Base-by-base conservation (phyloP, 2,797 vertebrate species). In the Enteromius unitaeniatus region DNA sequence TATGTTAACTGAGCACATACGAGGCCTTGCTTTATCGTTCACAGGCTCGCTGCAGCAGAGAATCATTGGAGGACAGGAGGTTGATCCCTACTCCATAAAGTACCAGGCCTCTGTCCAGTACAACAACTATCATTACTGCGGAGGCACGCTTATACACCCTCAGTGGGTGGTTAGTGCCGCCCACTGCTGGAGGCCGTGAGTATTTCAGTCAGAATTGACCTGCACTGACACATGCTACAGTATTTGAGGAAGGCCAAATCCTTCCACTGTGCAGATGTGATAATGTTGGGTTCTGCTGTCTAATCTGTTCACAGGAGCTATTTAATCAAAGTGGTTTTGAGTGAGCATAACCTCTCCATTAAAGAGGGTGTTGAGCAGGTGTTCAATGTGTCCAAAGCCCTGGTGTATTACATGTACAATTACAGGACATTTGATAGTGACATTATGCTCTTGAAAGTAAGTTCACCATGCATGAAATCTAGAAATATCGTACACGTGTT, bases 391-490 rank as follows among this genome's bases (percentile, higher is more conserved):
- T 69, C 87, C 62, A 79, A 6, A 17, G 58, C 91, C 5, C 1
- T 93, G 53, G 87, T 82, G 28, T 89, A 93, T 84, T 88, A 87
- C 79, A 69, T 78, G 60, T 95, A 93, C 88, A 84, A 86, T 31
- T 81, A 85, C 84, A 90, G 88, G 89, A 90, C 88, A 0, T 94
- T 95, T 78, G 91, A 95, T 86, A 93, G 92, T 10, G 95, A 96
- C 73, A 94, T 96, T 86, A 95, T 95, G 95, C 90, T 96, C 80
- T 64, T 96, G 4, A 95, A 95, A 92, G 95, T 96, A 86, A 84
- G 88, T 83, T 45, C n/a, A 75, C 37, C 23, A 45, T 13, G n/a
- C 64, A 37, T 55, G 3, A 34, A 14, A 47, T 31, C 47, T 42
- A 68, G 1, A 72, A n/a, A n/a, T n/a, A n/a, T n/a, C n/a, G n/a